Conservation (phyloP, 2,113 vertebrate species). For the Clarias magur region DNA sequence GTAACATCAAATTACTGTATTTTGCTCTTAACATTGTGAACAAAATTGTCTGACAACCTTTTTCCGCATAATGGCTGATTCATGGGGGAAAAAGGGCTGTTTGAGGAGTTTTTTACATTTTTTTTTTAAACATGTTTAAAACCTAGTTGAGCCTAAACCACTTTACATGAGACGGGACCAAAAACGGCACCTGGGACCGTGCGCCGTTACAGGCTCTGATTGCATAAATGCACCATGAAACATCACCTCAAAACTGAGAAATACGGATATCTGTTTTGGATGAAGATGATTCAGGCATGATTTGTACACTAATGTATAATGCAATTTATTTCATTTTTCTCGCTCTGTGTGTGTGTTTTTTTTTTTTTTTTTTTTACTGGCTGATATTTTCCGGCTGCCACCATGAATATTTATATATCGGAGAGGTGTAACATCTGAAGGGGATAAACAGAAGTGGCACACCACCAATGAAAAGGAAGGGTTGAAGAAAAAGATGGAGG, state of each 20-base stretch:
- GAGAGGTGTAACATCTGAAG: slow-evolving; percentile 54
- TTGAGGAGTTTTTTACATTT: neutral
- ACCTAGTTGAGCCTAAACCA: slow-evolving; percentile 29
- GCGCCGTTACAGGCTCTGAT: slow-evolving; percentile 16
- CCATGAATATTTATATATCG: slow-evolving; percentile 57
- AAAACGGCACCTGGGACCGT: slow-evolving; percentile 13
- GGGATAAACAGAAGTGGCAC: slow-evolving; percentile 44
- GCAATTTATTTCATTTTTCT: slow-evolving; percentile 15
- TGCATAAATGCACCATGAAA: slow-evolving; percentile 32
- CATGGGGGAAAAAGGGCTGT: slow-evolving; percentile 1
- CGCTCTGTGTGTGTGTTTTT: neutral
- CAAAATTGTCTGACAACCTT: slow-evolving; percentile 36
- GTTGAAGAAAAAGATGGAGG: slow-evolving; percentile 51
- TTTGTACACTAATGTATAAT: slow-evolving; percentile 32
- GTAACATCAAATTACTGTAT: slow-evolving; percentile 48
- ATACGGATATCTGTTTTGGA: slow-evolving; percentile 17
- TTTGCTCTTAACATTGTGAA: slow-evolving; percentile 49
- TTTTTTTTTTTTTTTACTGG: neutral
- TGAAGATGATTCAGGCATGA: slow-evolving; percentile 27
- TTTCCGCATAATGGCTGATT: slow-evolving; percentile 39
- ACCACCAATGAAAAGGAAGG: slow-evolving; percentile 56
- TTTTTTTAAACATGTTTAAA: slow-evolving; percentile 16
- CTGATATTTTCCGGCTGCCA: slow-evolving; percentile 46
- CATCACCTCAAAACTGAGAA: slow-evolving; percentile 8
- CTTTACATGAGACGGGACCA: slow-evolving; percentile 15